phyloP scores from a whole-genome alignment of 2,888 invertebrate genomes.

The Luperina testacea region DNA sequence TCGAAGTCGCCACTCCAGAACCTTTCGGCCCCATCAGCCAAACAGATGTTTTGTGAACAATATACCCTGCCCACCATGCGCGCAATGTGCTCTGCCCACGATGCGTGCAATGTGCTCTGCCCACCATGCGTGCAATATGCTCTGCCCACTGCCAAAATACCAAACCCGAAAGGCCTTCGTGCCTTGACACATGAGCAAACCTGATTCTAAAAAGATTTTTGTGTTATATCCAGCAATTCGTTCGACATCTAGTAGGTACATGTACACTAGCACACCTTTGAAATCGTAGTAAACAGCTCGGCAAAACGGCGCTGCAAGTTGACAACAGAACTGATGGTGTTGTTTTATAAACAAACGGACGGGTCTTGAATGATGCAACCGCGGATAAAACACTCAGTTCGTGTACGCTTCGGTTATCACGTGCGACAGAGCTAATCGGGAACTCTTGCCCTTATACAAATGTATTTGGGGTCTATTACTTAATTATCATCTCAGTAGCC shows the following conservation, averaged over 20 bases:
- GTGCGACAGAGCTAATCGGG: background rate
- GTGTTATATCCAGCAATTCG: too few relatives aligned
- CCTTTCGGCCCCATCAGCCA: too few relatives aligned
- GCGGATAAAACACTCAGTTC: background rate
- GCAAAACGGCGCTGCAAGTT: background rate
- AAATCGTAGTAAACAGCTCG: constrained; percentile 21
- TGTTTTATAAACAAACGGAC: constrained; percentile 29
- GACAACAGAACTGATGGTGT: background rate
- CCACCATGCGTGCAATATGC: background rate
- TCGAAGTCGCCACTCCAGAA: too few relatives aligned
- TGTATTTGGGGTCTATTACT: too few relatives aligned
- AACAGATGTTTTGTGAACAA: background rate
- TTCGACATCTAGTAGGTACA: background rate
- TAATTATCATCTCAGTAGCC: background rate
- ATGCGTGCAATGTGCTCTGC: background rate
- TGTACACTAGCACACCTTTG: background rate
- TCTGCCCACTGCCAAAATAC: background rate
- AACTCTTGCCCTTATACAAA: too few relatives aligned
- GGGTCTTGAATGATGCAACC: constrained; percentile 9
- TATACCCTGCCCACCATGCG: background rate
- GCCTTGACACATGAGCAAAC: background rate
- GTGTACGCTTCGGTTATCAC: background rate
- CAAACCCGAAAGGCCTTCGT: background rate
- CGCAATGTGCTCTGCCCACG: too few relatives aligned
- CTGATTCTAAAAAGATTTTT: background rate